These are phyloP conservation scores for Pelodiscus sinensis DNA, from an alignment of 2,113 vertebrate species.

Conservation along the genomic window DNA sequence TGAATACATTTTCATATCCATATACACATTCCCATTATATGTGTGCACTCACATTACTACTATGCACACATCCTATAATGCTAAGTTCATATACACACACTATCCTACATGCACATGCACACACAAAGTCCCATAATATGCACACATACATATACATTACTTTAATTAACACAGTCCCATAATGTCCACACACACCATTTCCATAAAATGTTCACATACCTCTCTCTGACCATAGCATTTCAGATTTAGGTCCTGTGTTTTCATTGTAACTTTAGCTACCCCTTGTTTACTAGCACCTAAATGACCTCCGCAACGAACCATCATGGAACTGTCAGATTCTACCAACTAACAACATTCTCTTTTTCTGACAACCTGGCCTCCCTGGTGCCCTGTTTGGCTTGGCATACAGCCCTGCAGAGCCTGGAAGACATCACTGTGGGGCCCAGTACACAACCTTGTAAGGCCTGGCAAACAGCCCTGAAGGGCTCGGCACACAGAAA, in stretches of 20 bases:
- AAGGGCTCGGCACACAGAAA: too few species aligned
- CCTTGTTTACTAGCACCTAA: background rate
- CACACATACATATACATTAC: too few species aligned
- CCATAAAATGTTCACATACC: background rate
- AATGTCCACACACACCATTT: background rate
- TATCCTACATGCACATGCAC: background rate
- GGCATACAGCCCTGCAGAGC: background rate
- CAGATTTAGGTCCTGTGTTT: background rate
- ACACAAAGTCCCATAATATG: background rate
- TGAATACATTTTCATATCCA: too few species aligned
- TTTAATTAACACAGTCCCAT: too few species aligned
- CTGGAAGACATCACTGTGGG: too few species aligned
- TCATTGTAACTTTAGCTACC: background rate
- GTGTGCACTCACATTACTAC: fast-evolving
- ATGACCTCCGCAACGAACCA: background rate
- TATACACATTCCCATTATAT: fast-evolving
- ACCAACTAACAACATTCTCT: background rate
- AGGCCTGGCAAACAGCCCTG: too few species aligned
- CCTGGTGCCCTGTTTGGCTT: background rate
- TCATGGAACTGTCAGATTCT: background rate
- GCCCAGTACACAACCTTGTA: too few species aligned
- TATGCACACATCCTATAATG: too few species aligned
- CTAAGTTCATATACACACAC: too few species aligned
- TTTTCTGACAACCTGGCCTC: background rate
- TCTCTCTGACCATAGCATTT: too few species aligned